Evolutionary conservation across 2,113 vertebrate genomes (phyloP).

Genomic region (Fulica atra): DNA sequence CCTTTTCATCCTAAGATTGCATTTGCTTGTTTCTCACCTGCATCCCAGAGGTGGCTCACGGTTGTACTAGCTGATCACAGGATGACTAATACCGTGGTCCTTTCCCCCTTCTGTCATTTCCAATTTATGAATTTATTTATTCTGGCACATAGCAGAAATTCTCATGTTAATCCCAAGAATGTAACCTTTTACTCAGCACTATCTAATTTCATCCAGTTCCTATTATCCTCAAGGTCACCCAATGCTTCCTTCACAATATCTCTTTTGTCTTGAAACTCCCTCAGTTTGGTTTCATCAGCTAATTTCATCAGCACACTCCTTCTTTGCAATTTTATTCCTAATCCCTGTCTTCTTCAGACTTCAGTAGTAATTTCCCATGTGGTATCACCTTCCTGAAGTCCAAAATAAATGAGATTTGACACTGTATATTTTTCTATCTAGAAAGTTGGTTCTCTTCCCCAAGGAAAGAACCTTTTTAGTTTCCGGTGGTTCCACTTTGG

Average conservation of each 20-base stretch:
- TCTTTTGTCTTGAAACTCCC: not conserved
- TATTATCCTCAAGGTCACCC: not conserved
- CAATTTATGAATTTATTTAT: constrained; percentile 48
- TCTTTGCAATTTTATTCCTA: constrained; percentile 3
- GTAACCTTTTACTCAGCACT: not conserved
- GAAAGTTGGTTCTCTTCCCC: not conserved
- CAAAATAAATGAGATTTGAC: constrained; percentile 4
- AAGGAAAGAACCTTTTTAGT: not conserved
- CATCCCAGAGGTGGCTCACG: not conserved
- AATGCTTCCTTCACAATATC: not conserved
- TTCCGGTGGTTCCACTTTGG: not conserved
- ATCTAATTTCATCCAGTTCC: not conserved
- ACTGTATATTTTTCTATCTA: not conserved
- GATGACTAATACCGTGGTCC: not conserved
- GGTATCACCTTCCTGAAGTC: not conserved
- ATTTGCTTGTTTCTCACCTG: constrained; percentile 42
- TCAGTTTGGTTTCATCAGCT: constrained; percentile 18
- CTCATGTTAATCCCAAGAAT: constrained; percentile 19
- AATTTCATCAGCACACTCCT: not conserved
- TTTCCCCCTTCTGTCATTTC: not conserved
- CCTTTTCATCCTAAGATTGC: not conserved
- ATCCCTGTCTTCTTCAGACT: not conserved
- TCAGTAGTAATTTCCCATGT: not conserved
- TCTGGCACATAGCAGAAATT: not conserved
- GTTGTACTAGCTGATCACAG: not conserved